These are phyloP conservation scores for Procavia capensis DNA, from an alignment of 2,113 vertebrate genomes.

Conservation along the genomic window DNA sequence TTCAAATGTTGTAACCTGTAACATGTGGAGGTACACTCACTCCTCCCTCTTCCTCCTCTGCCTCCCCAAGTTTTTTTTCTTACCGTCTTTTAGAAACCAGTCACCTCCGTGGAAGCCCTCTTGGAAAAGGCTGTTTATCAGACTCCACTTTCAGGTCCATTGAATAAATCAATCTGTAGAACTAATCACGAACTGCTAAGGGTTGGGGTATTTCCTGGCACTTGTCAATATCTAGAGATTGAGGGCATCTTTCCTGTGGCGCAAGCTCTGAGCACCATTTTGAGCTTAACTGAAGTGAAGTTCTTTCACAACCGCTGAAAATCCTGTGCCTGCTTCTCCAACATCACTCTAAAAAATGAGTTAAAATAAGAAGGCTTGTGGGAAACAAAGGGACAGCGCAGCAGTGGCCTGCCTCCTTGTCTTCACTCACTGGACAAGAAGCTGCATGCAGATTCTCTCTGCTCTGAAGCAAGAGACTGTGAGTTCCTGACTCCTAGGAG, in stretches of 20 bases:
- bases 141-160: not conserved
- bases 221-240: not conserved
- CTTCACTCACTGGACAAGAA: not conserved
- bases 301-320: not conserved
- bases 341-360: not conserved
- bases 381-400: not conserved
- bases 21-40: not conserved
- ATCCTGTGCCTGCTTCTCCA: not conserved
- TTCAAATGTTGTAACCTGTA: not conserved
- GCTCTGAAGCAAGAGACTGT: not conserved
- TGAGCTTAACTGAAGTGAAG: not conserved
- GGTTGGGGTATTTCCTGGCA: not conserved
- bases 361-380: not conserved
- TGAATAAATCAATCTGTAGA: not conserved
- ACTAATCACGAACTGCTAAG: fast-evolving
- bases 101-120: not conserved
- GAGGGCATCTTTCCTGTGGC: not conserved
- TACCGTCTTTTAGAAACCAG: not conserved
- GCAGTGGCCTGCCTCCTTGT: not conserved
- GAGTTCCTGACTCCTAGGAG: not conserved
- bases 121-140: not conserved
- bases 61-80: no score
- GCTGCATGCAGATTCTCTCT: not conserved
- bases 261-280: not conserved
- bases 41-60: no score